phyloP scores from a whole-genome alignment of 2,797 vertebrate genomes.

The Alca torda region DNA sequence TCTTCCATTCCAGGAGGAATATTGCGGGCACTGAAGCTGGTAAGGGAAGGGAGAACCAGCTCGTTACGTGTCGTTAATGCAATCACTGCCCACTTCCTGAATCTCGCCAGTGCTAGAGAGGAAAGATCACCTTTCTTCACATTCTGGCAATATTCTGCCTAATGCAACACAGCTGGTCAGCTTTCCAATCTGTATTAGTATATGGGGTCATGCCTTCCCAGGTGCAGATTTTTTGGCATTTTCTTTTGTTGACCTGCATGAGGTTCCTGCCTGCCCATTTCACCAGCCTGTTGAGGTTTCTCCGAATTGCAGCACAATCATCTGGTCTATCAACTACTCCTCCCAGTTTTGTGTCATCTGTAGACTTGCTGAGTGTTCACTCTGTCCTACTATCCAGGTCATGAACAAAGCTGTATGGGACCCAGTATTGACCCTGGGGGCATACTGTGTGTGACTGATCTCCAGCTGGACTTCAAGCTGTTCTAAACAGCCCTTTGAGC shows the following conservation, averaged over 20 bases:
- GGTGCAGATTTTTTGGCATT: neutral
- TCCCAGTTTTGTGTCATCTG: neutral
- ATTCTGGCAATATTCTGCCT: neutral
- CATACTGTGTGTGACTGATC: neutral
- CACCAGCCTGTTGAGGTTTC: neutral
- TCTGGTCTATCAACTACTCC: neutral
- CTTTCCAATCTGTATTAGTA: neutral
- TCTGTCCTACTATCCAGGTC: neutral
- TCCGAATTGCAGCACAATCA: neutral
- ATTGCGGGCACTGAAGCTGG: neutral
- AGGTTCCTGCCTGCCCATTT: neutral
- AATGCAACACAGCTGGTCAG: neutral
- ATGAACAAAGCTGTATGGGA: neutral
- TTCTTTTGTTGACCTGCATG: neutral
- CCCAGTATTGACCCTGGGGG: neutral
- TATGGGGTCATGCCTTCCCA: neutral
- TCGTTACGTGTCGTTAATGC: neutral
- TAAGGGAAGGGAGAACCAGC: neutral
- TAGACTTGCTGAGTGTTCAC: neutral
- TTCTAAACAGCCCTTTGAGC: neutral
- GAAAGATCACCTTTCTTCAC: neutral
- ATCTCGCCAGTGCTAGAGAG: neutral
- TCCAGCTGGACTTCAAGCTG: neutral
- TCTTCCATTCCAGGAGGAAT: neutral
- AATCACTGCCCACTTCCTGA: neutral